Base-by-base conservation (phyloP, 2,888 invertebrate species). In the Brachylomia viminalis region DNA sequence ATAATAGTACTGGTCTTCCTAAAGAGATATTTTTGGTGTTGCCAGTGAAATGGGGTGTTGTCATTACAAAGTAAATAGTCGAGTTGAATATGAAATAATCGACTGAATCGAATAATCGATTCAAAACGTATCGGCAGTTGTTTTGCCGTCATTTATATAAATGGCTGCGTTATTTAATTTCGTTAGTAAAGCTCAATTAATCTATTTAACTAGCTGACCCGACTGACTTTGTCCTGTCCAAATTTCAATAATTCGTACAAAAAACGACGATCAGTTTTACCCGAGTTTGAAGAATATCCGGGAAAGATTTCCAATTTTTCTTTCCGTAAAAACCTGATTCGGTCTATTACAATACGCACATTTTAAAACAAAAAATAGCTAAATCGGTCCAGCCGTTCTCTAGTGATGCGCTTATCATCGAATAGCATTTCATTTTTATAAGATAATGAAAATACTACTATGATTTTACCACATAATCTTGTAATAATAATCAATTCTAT, bases 1-100 rank as follows among this genome's bases (percentile, higher is more conserved):
- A 33, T 27, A 38, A 27, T n/a, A 56, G 65, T 6, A 61, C n/a
- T 59, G 59, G 58, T 77, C 70, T 83, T 83, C 83, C 65, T 81
- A 52, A 45, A 68, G 17, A 75, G 0, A 64, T 52, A 33, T 84
- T 64, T 74, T 66, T 27, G 59, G 42, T 75, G 70, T 67, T 85
- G 85, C 75, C 47, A 81, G 52, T 47, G 49, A 23, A 59, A 65
- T 47, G 42, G 58, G 13, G 47, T 62, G 38, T 77, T 82, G 78
- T 70, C 52, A 58, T 66, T 59, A 56, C 42, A 76, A 77, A 66
- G 13, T 56, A 0, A 23, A 69, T 67, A 70, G 45, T 81, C 52
- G 66, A 80, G 27, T 74, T 68, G 27, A 47, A 30, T 30, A 20
- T 52, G 11, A 20, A 47, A 20, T 73, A 80, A 30, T 85, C 65